Conservation (phyloP, 2,888 invertebrate species). For the Hemaris fuciformis region DNA sequence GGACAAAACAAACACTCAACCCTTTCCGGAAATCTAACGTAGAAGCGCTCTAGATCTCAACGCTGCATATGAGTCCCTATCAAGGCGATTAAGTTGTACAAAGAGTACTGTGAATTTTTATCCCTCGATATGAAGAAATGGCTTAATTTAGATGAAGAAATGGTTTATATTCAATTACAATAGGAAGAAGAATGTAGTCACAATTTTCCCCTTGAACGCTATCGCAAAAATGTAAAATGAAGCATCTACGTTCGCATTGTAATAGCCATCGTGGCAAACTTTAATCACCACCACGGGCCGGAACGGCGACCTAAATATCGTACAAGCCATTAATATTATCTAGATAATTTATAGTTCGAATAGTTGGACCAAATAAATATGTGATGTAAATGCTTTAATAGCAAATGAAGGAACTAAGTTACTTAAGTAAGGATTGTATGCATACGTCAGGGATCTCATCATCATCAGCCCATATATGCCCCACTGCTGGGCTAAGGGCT, state of each 20-base stretch:
- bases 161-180: too few relatives aligned
- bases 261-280: conserved; percentile 1
- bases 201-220: neutral
- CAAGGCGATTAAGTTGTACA: too few relatives aligned
- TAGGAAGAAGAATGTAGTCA: neutral
- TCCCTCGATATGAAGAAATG: too few relatives aligned
- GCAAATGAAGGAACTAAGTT: neutral
- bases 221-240: neutral
- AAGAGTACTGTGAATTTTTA: too few relatives aligned
- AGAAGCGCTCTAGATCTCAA: too few relatives aligned
- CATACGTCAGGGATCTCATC: neutral
- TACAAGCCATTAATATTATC: conserved; percentile 1
- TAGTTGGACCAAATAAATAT: neutral
- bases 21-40: too few relatives aligned
- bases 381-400: neutral
- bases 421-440: neutral
- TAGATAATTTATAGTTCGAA: neutral
- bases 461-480: too few relatives aligned
- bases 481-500: too few relatives aligned
- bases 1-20: too few relatives aligned
- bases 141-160: too few relatives aligned
- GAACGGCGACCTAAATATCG: neutral
- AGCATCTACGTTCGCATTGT: neutral
- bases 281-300: neutral
- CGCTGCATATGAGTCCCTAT: too few relatives aligned